Evolutionary conservation across 2,113 vertebrate species (phyloP), one percentile per base, ranked within the genome.

Genomic region (Puntigrus tetrazona): DNA sequence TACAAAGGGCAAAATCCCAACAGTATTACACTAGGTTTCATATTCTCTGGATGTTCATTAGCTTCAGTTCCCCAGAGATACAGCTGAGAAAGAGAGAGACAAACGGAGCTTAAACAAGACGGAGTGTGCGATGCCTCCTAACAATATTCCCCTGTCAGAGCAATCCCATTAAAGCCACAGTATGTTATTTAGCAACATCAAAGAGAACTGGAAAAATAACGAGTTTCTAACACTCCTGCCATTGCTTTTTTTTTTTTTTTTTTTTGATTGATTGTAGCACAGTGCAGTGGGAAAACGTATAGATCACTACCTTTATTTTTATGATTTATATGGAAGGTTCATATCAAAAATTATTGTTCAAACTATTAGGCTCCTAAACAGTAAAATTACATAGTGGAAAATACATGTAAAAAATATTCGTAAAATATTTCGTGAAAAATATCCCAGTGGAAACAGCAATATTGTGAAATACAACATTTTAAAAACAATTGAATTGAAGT

Each of bases 1-100:
- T 59, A 31, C 43, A 75, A 75, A 45, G 16, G 16, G 45, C 31
- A 57, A 38, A 78, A 78, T 57, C 31, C 34, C 76, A 59, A 22
- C 20, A 38, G 52, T 59, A 57, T 78, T 59, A 41, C 50, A 59
- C 29, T 52, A 38, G 18, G 31, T 57, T 57, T 36, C 50, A 29
- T 45, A 63, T 63, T 36, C 57, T 63, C 38, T 63, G 25, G 7
- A 47, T 22, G 45, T 50, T 75, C 73, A 75, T 75, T 75, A 50
- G 27, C 73, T 50, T 18, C 8, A 50, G 31, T 47, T 20, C 43
- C 43, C 73, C 43, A 0, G 3, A 75, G 43, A 47, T 31, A 75
- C 7, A 18, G 16, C 14, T 29, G 25, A 31, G 73, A 31, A n/a
- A 75, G 13, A 74, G 7, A 75, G 27, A 75, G 43, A 47, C 0